Conservation (phyloP, 2,797 vertebrate species). For the Arnoldichthys spilopterus region DNA sequence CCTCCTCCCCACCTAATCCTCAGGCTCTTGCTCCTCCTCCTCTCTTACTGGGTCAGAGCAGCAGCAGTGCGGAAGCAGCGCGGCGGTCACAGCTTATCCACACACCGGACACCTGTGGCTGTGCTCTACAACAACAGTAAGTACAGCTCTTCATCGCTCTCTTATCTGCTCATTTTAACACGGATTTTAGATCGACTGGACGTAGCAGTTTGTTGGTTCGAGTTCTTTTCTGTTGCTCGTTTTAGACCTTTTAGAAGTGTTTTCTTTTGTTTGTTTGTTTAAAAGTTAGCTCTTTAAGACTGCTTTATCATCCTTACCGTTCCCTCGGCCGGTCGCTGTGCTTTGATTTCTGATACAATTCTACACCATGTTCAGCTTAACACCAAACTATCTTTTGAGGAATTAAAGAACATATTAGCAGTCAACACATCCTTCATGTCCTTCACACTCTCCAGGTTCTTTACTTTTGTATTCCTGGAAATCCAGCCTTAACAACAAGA, state of each 20-base stretch:
- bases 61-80: slow-evolving; percentile 33
- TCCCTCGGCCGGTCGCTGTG: too few species aligned
- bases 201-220: not conserved
- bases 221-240: not conserved
- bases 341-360: too few species aligned
- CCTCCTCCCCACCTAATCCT: too few species aligned
- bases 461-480: slow-evolving; percentile 33
- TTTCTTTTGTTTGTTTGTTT: not conserved
- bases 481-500: slow-evolving; percentile 5
- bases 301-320: too few species aligned
- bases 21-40: too few species aligned
- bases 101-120: not conserved
- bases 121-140: slow-evolving; percentile 12
- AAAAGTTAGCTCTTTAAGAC: not conserved
- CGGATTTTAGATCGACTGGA: not conserved
- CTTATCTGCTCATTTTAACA: not conserved
- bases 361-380: not conserved
- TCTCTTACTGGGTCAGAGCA: slow-evolving; percentile 23
- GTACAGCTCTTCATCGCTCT: slow-evolving; percentile 17
- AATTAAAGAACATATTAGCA: not conserved
- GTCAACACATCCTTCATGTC: not conserved
- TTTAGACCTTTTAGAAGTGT: not conserved
- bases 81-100: not conserved
- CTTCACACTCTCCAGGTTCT: slow-evolving; percentile 3
- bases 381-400: not conserved